phyloP scores from a whole-genome alignment of 2,113 vertebrate genomes.

The Chaetops frenatus region DNA sequence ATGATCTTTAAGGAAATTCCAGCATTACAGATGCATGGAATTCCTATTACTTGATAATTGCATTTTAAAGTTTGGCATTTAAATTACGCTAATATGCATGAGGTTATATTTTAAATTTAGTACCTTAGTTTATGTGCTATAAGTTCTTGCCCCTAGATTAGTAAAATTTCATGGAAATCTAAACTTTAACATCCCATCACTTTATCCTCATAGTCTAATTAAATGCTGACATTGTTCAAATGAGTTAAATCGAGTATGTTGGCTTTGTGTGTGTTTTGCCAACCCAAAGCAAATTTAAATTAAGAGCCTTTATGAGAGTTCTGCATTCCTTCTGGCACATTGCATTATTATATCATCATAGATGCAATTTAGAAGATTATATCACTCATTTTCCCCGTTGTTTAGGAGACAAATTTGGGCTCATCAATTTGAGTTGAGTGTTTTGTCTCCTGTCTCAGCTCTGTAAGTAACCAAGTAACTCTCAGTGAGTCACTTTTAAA shows the following conservation, averaged over 20 bases:
- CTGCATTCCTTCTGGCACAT: neutral
- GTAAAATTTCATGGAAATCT: conserved; percentile 22
- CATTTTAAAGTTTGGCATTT: conserved; percentile 28
- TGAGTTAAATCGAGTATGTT: neutral
- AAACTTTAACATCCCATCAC: neutral
- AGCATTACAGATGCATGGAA: neutral
- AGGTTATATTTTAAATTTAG: conserved; percentile 44
- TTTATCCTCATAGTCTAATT: conserved; percentile 19
- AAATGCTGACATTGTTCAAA: conserved; percentile 25
- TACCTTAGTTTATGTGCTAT: conserved; percentile 17
- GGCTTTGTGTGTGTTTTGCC: neutral
- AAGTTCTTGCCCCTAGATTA: conserved; percentile 11
- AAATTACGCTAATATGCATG: conserved; percentile 45
- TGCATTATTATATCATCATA: conserved; percentile 8
- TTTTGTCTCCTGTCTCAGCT: neutral
- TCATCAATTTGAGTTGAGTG: neutral
- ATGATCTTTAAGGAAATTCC: conserved; percentile 32
- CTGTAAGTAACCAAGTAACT: neutral
- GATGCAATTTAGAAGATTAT: neutral
- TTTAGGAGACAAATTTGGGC: neutral
- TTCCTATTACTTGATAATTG: conserved; percentile 38
- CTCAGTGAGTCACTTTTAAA: neutral
- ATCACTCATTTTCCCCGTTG: neutral
- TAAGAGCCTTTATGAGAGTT: neutral
- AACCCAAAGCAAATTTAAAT: conserved; percentile 43